Base-by-base conservation (phyloP, 2,888 invertebrate genomes). In the Lasioglossum lativentre region DNA sequence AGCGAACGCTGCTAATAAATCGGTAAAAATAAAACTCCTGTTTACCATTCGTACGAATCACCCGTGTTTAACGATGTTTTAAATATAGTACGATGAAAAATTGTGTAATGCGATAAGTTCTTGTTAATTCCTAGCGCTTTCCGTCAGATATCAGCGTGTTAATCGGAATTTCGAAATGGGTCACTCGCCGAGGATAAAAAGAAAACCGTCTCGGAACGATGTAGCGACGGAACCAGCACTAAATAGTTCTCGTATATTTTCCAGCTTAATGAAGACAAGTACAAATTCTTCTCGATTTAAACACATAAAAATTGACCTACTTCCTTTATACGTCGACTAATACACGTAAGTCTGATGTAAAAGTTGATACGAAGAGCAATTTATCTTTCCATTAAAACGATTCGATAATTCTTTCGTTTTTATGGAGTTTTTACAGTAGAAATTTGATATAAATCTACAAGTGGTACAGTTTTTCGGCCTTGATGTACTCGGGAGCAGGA, bases 91-190 rank as follows among this genome's bases (percentile, higher is more conserved):
- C n/a, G n/a, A 52, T 16, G 34, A 38, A 23, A 23, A 23, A 68
- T n/a, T 2, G 8, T 19, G 10, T 52, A 75, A 56, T 19, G 23
- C 10, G n/a, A 30, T 23, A 45, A 27, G 45, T 45, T 77, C 23
- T 52, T 77, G 72, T 56, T 38, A 79, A 70, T 71, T 71, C 19
- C 34, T 6, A 66, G 23, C 14, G 52, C 34, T 34, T 59, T 30
- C 42, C 38, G 34, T 75, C 27, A 40, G 34, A 78, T 80, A 86
- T 86, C 82, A 63, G 56, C 34, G 34, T 6, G 23, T 56, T 56
- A 59, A 42, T 16, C 42, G 47, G 6, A 56, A 86, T 83, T 80
- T 86, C 86, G 45, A 63, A 80, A 83, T 19, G 38, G 75, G 63
- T 78, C 70, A 63, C 68, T 76, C 73, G 16, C 27, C 47, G 23